Evolutionary conservation across 2,797 vertebrate genomes (phyloP), one percentile per base, ranked within the genome.

Genomic region (Numenius phaeopus): DNA sequence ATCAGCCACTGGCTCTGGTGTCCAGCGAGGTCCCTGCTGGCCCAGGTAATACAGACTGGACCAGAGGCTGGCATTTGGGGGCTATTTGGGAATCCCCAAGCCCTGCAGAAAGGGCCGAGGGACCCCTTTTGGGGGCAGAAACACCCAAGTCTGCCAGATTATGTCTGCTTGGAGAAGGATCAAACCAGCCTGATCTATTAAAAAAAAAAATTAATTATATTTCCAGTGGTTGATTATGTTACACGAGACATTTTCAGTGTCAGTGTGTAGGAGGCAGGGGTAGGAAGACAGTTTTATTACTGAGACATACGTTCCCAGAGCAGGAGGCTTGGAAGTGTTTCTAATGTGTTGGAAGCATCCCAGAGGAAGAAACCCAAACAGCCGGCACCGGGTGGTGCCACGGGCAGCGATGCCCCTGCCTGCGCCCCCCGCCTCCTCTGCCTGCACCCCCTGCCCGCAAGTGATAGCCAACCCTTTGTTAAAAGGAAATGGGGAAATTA

Each of bases 361-460:
- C 59, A 59, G 73, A 84, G 61, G 52, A 39, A 69, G 54, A 58
- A 90, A 40, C 59, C 70, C 77, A 67, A 93, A n/a, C 30, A 61
- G 10, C 11, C 7, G 11, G 24, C 30, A 37, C n/a, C 4, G 4
- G 1, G 20, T 1, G 1, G 42, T 16, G 17, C 37, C 4, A 1
- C 3, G 2, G 62, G 37, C 54, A 20, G 64, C 0, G 1, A 6
- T 50, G 39, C 34, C 64, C 17, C 29, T 8, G 22, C 46, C 27
- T 16, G 15, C 55, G 15, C 32, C 22, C 30, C 39, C 27, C 30
- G 47, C 15, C 65, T 22, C 22, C 32, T 22, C 27, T 37, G 49
- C 20, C 66, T 19, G 29, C 22, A n/a, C 44, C 64, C 22, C 59
- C 59, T 40, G 59, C 61, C 61, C 8, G 1, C 13, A 32, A 46